Evolutionary conservation across 2,113 vertebrate species (phyloP).

Genomic region (Mirounga angustirostris): DNA sequence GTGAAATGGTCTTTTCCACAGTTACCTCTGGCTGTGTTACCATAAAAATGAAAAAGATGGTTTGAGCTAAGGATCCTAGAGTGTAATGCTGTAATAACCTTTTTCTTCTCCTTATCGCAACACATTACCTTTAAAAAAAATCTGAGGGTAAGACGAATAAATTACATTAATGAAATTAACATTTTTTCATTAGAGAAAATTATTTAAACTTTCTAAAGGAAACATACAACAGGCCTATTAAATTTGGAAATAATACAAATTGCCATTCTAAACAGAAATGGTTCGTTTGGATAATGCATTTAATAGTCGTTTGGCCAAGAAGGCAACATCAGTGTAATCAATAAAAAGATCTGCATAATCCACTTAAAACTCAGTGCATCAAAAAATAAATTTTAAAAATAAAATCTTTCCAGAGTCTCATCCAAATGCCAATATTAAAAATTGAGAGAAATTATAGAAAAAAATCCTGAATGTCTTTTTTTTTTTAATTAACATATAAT

Average conservation of each 20-base stretch:
- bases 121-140: background rate
- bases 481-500: too few species aligned
- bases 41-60: background rate
- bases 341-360: conserved; percentile 44
- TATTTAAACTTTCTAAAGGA: conserved; percentile 57
- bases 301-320: conserved; percentile 61
- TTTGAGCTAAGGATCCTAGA: background rate
- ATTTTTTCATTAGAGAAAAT: conserved; percentile 51
- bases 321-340: conserved; percentile 8
- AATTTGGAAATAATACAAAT: conserved; percentile 56
- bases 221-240: background rate
- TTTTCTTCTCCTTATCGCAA: background rate
- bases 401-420: conserved; percentile 8
- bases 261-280: conserved; percentile 49
- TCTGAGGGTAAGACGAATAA: conserved; percentile 2
- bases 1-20: background rate
- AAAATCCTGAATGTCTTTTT: background rate
- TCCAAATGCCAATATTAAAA: conserved; percentile 56
- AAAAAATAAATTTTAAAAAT: conserved; percentile 50
- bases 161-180: conserved; percentile 26
- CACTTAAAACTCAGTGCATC: conserved; percentile 26
- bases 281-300: conserved; percentile 60
- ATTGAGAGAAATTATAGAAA: background rate
- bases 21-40: background rate
- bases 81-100: background rate